Evolutionary conservation across 1,140 invertebrate genomes (phyloP).

Genomic region (Megathymus violae): DNA sequence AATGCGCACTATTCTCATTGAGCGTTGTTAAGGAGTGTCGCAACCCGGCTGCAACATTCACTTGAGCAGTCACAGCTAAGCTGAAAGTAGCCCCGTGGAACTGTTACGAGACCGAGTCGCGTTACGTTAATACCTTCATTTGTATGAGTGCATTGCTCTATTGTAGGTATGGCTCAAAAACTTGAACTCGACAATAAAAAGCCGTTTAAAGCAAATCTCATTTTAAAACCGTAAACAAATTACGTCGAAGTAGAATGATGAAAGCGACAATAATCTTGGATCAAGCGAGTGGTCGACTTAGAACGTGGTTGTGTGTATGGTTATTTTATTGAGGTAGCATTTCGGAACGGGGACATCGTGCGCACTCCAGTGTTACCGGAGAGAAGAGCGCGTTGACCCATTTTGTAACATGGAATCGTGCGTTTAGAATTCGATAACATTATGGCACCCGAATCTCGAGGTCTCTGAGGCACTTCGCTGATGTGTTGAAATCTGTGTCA

Average conservation of each 20-base stretch:
- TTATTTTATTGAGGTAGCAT: constrained; percentile 70
- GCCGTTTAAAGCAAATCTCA: constrained; percentile 6
- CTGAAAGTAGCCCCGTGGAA: constrained; percentile 55
- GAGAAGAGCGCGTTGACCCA: constrained; percentile 72
- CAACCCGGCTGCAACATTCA: constrained; percentile 44
- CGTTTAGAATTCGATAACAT: constrained; percentile 73
- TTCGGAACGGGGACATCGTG: constrained; percentile 66
- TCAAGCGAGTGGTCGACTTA: constrained; percentile 52
- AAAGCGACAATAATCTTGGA: constrained; percentile 34
- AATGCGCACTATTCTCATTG: constrained; percentile 25
- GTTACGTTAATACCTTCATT: constrained; percentile 43
- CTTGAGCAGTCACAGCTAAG: constrained; percentile 48
- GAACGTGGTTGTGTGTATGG: constrained; percentile 52
- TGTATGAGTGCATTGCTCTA: constrained; percentile 34
- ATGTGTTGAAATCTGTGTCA: constrained; percentile 80
- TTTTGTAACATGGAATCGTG: constrained; percentile 70
- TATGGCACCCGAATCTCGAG: constrained; percentile 74
- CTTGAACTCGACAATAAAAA: constrained; percentile 10
- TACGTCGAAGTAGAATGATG: constrained; percentile 18
- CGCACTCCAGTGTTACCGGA: constrained; percentile 51
- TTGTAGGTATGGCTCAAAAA: constrained; percentile 1
- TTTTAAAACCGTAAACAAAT: constrained; percentile 19
- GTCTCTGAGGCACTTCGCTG: constrained; percentile 66
- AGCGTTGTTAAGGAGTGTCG: constrained; percentile 42
- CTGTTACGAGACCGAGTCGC: constrained; percentile 47